Evolutionary conservation across 2,888 invertebrate genomes (phyloP).

Genomic region (Drosophila paracracens): DNA sequence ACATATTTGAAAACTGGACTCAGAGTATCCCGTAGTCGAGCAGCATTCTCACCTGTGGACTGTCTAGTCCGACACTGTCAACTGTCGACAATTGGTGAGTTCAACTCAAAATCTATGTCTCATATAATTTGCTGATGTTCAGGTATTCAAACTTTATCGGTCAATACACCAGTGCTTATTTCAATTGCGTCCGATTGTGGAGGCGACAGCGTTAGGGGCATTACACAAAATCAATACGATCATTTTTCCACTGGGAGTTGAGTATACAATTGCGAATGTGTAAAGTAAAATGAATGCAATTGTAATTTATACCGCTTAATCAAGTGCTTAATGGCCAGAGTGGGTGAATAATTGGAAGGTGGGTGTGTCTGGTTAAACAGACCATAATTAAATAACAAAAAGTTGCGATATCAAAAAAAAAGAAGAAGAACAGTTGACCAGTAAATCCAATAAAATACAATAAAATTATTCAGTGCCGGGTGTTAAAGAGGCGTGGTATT

Average conservation of each 20-base stretch:
- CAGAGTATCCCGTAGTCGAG: neutral
- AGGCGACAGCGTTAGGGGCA: neutral
- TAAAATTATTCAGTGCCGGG: constrained; percentile 9
- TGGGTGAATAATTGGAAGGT: neutral
- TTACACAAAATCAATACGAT: neutral
- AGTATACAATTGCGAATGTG: neutral
- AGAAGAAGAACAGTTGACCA: neutral
- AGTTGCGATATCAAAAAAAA: neutral
- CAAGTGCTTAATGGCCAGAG: constrained; percentile 46
- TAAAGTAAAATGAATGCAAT: constrained; percentile 2
- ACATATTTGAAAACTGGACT: neutral
- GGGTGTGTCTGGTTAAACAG: constrained; percentile 9
- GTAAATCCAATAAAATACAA: constrained; percentile 10
- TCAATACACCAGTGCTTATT: neutral
- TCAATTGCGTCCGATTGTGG: neutral
- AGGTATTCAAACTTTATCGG: neutral
- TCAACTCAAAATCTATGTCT: neutral
- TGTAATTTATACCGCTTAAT: constrained; percentile 59
- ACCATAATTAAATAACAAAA: constrained; percentile 14
- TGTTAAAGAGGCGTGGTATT: neutral
- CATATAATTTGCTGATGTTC: neutral
- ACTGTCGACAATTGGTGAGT: neutral
- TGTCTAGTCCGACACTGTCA: neutral
- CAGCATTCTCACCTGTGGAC: neutral
- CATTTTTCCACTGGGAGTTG: neutral